Evolutionary conservation across 2,113 vertebrate genomes (phyloP).

Genomic region (Columba janthina): DNA sequence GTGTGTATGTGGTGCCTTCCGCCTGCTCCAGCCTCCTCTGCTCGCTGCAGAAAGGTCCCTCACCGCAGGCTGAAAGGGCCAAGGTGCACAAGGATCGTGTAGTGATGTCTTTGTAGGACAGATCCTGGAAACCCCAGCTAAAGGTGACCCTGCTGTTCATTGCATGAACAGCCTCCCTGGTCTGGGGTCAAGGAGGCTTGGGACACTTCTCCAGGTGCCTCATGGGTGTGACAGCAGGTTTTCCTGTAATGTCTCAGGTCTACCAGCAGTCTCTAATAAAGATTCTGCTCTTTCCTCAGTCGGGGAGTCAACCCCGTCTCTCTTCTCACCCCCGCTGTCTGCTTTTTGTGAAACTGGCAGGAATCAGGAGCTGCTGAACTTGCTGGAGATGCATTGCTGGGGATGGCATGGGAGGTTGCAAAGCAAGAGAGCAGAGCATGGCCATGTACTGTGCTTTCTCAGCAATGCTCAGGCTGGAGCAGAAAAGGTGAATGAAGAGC

Average conservation of each 20-base stretch:
- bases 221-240: not conserved
- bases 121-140: not conserved
- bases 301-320: fast-evolving
- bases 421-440: not conserved
- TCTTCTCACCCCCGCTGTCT: not conserved
- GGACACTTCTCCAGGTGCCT: not conserved
- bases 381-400: not conserved
- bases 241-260: not conserved
- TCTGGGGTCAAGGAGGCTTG: not conserved
- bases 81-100: not conserved
- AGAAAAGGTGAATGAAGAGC: not conserved
- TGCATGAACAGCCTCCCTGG: not conserved
- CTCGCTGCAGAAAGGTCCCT: not conserved
- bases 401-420: not conserved
- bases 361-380: not conserved
- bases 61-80: not conserved
- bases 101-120: not conserved
- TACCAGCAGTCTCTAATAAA: not conserved
- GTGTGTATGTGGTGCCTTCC: not conserved
- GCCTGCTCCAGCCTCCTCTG: not conserved
- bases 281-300: not conserved
- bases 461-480: not conserved
- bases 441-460: fast-evolving
- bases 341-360: not conserved
- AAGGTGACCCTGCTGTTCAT: not conserved